A percentile compares a stretch with the other conserved stretches of the same genome.
Conservation (phyloP, 2,797 vertebrate species). For the Premnoplex brunnescens region DNA sequence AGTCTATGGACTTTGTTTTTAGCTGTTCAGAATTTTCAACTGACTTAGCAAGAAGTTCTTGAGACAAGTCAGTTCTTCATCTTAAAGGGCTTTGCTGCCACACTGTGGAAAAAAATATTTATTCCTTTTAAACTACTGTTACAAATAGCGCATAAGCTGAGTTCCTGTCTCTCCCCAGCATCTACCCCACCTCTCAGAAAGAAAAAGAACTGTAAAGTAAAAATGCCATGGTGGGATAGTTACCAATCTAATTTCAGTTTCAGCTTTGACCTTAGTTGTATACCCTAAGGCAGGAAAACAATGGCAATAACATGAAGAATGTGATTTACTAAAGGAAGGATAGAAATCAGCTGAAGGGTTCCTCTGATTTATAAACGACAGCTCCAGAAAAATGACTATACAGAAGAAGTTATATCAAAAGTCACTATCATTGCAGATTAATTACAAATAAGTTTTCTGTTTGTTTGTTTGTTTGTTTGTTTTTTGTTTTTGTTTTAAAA, state of each 20-base stretch:
- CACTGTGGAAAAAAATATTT: slow-evolving; percentile 69
- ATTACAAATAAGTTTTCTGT: neutral
- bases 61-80: neutral
- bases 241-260: neutral
- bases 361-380: neutral
- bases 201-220: neutral
- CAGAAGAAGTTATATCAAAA: neutral
- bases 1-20: neutral
- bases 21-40: neutral
- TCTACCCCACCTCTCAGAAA: neutral
- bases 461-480: no score
- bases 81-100: slow-evolving; percentile 76
- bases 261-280: neutral
- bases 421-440: neutral
- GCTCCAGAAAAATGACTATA: neutral
- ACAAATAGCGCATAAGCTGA: neutral
- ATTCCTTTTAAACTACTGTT: neutral
- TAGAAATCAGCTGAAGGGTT: neutral
- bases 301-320: neutral
- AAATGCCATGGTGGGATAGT: neutral
- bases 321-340: neutral
- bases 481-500: neutral
- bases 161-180: neutral
- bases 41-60: neutral
- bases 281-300: neutral